These are phyloP conservation scores for Folsomia manolachei DNA, from an alignment of 2,888 invertebrate genomes.

Conservation along the genomic window DNA sequence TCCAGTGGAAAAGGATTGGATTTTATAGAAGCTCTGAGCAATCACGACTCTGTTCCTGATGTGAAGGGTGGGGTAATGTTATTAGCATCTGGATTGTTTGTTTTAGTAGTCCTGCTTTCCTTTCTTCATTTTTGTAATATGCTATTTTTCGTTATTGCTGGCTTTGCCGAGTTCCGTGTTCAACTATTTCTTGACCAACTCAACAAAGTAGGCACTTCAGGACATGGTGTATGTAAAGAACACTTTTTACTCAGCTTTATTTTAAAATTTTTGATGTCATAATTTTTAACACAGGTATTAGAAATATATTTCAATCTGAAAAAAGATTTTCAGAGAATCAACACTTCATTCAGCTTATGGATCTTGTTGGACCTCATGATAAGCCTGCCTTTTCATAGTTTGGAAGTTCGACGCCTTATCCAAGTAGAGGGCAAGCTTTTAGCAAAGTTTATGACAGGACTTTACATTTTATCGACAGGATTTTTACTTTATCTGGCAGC, in stretches of 20 bases:
- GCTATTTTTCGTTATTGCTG: background rate
- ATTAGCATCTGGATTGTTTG: background rate
- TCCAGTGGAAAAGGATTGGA: background rate
- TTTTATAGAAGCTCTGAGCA: background rate
- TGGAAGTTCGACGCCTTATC: background rate
- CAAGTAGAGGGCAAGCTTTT: background rate
- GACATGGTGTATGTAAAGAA: background rate
- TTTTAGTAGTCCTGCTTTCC: background rate
- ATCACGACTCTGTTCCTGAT: background rate
- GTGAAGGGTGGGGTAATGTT: no score
- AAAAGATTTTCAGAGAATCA: background rate
- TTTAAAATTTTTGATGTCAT: background rate
- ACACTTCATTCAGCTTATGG: background rate
- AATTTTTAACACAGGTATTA: background rate
- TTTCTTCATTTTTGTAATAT: background rate
- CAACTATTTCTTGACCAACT: background rate
- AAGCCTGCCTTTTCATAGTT: background rate
- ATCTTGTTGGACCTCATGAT: background rate
- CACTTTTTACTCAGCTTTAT: background rate
- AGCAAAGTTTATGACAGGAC: background rate
- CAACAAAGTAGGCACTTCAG: background rate
- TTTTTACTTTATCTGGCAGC: background rate
- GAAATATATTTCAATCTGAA: background rate
- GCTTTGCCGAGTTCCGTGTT: background rate
- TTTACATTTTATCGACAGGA: background rate